These are phyloP conservation scores for Pseudolaguvia tuberculata DNA, from an alignment of 2,113 vertebrate genomes.

Conservation along the genomic window DNA sequence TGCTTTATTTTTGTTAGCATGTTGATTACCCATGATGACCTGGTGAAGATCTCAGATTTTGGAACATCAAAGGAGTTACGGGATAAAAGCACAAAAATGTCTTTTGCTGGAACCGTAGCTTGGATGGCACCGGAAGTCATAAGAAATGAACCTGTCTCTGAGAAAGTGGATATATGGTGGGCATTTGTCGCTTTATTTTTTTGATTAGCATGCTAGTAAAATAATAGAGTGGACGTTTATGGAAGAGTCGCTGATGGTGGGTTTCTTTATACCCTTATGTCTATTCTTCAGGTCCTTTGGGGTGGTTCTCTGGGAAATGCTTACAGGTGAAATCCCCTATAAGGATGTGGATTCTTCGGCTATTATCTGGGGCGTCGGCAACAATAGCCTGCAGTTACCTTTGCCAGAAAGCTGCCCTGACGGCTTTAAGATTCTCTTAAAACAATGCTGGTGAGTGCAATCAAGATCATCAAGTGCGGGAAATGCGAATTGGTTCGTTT, in stretches of 20 bases:
- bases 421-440: constrained; percentile 93
- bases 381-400: constrained; percentile 95
- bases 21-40: constrained; percentile 94
- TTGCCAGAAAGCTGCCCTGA: constrained; percentile 93
- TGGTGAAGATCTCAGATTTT: constrained; percentile 98
- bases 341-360: constrained; percentile 97
- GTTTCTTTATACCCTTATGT: not conserved
- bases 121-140: constrained; percentile 99
- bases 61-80: constrained; percentile 95
- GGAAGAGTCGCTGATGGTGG: not conserved
- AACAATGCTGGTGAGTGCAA: constrained; percentile 91
- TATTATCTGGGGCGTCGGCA: constrained; percentile 97
- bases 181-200: constrained; percentile 51
- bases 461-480: too few species aligned
- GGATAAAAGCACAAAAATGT: constrained; percentile 99
- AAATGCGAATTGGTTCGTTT: too few species aligned
- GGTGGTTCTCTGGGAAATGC: constrained; percentile 95
- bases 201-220: not conserved
- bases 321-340: constrained; percentile 95
- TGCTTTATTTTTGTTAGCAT: constrained; percentile 72
- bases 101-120: constrained; percentile 94
- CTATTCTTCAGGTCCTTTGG: constrained; percentile 83
- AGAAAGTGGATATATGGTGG: constrained; percentile 99
- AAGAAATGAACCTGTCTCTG: constrained; percentile 93
- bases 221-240: not conserved